Percentiles rank a stretch among this genome's conserved stretches.
Evolutionary conservation across 2,113 vertebrate species (phyloP).

Genomic region (Euleptes europaea): DNA sequence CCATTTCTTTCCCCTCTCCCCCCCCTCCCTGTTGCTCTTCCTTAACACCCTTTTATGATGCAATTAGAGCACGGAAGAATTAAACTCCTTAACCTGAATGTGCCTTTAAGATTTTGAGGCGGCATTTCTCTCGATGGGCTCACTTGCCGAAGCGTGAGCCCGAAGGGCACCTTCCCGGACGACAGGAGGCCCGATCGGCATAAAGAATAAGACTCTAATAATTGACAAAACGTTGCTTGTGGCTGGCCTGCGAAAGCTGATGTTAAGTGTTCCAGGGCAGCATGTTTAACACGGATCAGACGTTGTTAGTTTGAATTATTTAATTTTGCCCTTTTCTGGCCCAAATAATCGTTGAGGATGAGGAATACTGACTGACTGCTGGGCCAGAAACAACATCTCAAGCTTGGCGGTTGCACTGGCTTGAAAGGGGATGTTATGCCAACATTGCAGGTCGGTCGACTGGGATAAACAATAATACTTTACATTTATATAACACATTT

Average conservation of each 20-base stretch:
- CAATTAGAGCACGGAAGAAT: slow-evolving; percentile 47
- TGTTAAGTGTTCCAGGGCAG: not conserved
- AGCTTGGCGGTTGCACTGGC: not conserved
- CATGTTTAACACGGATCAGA: not conserved
- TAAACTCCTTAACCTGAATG: slow-evolving; percentile 43
- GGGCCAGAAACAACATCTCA: not conserved
- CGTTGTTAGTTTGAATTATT: slow-evolving; percentile 1
- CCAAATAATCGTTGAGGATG: not conserved
- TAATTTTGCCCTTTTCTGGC: not conserved
- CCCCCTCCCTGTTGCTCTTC: not conserved
- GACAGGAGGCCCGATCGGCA: not conserved
- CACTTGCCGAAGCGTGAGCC: not conserved
- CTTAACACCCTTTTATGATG: not conserved
- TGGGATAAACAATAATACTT: not conserved
- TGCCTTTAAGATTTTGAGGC: not conserved
- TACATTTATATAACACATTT: not conserved
- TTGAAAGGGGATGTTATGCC: not conserved
- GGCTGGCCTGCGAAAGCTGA: not conserved
- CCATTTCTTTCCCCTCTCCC: not conserved
- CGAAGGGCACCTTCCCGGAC: not conserved
- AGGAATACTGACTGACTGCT: not conserved
- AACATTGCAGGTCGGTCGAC: not conserved
- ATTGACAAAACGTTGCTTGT: not conserved
- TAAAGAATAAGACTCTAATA: not conserved
- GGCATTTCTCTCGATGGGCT: not conserved